A percentile compares a stretch with the other conserved stretches of the same genome.
These are phyloP conservation scores for Platycheirus albimanus DNA, from an alignment of 2,888 invertebrate genomes.

Conservation along the genomic window DNA sequence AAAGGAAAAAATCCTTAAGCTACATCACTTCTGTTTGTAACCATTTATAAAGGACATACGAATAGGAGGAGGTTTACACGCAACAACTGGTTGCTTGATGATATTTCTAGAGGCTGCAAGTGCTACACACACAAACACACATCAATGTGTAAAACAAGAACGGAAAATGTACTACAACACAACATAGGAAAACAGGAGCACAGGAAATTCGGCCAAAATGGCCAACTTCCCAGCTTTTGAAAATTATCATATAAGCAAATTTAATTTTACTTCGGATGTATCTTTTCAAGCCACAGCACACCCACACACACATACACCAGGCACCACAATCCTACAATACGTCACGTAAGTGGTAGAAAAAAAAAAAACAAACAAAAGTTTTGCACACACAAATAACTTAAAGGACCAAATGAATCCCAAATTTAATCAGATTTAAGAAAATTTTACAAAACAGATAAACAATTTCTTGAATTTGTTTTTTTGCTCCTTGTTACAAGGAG, in stretches of 20 bases:
- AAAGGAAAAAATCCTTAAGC: background rate
- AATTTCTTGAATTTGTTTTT: conserved; percentile 3
- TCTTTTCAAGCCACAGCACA: background rate
- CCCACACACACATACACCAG: no score
- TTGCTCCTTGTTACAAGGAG: background rate
- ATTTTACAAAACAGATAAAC: conserved; percentile 2
- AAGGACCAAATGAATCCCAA: conserved; percentile 43
- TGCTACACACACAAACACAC: no score
- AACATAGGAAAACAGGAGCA: background rate
- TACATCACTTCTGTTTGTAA: conserved; percentile 32
- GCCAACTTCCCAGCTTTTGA: conserved; percentile 54
- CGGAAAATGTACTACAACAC: background rate
- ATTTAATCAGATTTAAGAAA: conserved; percentile 60
- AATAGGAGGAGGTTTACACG: conserved; percentile 24
- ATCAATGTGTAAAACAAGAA: conserved; percentile 24
- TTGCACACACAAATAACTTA: conserved; percentile 8
- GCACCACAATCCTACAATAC: no score
- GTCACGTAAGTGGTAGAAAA: no score
- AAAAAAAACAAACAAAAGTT: background rate
- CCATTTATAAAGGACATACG: conserved; percentile 5
- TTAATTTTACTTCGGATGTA: conserved; percentile 22
- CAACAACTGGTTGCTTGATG: conserved; percentile 71
- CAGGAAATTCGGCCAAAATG: conserved; percentile 31
- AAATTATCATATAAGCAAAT: conserved; percentile 37
- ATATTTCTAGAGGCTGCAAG: conserved; percentile 27